These are phyloP conservation scores for Polia nebulosa DNA, from an alignment of 2,888 invertebrate genomes.

Conservation along the genomic window DNA sequence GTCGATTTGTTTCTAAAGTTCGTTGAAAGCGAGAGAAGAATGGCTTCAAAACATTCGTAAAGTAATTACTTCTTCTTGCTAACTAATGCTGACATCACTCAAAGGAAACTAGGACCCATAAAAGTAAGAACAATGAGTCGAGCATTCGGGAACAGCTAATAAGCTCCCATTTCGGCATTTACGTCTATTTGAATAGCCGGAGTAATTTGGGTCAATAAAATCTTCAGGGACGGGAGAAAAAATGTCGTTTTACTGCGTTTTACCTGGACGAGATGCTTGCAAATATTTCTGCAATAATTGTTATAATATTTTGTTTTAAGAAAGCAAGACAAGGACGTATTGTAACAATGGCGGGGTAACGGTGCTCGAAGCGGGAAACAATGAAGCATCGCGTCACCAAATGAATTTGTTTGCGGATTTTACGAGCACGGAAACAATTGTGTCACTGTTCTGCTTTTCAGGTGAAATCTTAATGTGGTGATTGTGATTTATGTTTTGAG, in stretches of 20 bases:
- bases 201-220: constrained; percentile 70
- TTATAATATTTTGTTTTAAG: constrained; percentile 59
- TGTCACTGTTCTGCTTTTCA: constrained; percentile 30
- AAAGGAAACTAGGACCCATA: constrained; percentile 54
- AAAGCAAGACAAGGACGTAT: constrained; percentile 60
- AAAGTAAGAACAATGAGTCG: constrained; percentile 53
- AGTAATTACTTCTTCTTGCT: constrained; percentile 52
- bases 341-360: constrained; percentile 64
- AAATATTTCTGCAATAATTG: constrained; percentile 56
- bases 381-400: constrained; percentile 65
- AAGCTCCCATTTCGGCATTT: constrained; percentile 61
- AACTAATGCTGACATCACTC: constrained; percentile 55
- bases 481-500: constrained; percentile 11
- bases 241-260: constrained; percentile 51
- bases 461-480: constrained; percentile 21
- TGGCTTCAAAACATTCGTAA: constrained; percentile 44
- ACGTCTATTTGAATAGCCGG: constrained; percentile 67
- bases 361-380: constrained; percentile 66
- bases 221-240: constrained; percentile 54
- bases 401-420: constrained; percentile 69
- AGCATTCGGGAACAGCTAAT: constrained; percentile 57
- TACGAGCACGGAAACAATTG: constrained; percentile 48
- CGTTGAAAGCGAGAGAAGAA: constrained; percentile 40
- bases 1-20: constrained; percentile 38
- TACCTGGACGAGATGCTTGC: constrained; percentile 59